phyloP scores from a whole-genome alignment of 2,888 invertebrate species.

The Lampropteryx suffumata region DNA sequence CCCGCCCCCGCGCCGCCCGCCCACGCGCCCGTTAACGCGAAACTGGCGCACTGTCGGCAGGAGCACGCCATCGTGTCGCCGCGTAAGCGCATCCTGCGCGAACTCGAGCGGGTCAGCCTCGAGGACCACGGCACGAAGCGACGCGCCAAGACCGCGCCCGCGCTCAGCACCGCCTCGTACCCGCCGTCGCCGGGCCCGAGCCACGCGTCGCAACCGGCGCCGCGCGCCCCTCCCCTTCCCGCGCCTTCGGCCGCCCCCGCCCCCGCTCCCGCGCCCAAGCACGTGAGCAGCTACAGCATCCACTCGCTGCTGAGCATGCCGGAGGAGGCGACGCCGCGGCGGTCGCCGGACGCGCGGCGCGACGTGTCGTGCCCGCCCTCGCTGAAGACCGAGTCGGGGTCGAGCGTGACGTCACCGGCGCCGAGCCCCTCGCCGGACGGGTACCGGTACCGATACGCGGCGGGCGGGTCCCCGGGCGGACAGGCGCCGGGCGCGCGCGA shows the following conservation, averaged over 20 bases:
- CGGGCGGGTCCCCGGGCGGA: conserved; percentile 66
- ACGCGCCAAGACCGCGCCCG: conserved; percentile 75
- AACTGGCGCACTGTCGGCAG: conserved; percentile 71
- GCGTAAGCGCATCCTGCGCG: conserved; percentile 90
- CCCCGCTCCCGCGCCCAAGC: conserved; percentile 53
- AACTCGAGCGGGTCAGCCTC: conserved; percentile 89
- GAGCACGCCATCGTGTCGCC: conserved; percentile 88
- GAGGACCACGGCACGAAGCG: conserved; percentile 87
- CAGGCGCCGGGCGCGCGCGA: conserved; percentile 52
- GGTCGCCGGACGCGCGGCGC: conserved; percentile 66
- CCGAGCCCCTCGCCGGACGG: conserved; percentile 71
- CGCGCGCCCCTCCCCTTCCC: conserved; percentile 47
- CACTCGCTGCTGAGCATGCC: conserved; percentile 90
- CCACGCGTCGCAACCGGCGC: conserved; percentile 50
- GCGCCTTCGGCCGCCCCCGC: conserved; percentile 47
- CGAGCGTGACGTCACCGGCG: conserved; percentile 68
- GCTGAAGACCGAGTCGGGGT: conserved; percentile 68
- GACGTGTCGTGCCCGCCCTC: conserved; percentile 62
- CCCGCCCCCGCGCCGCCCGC: conserved; percentile 65
- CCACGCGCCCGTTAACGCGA: conserved; percentile 71
- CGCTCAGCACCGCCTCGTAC: conserved; percentile 67
- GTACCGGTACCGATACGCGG: conserved; percentile 64
- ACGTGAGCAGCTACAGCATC: conserved; percentile 91
- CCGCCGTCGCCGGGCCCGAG: conserved; percentile 50
- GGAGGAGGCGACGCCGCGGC: conserved; percentile 67